Evolutionary conservation across 2,888 invertebrate species (phyloP).

Genomic region (Lomographa bimaculata): DNA sequence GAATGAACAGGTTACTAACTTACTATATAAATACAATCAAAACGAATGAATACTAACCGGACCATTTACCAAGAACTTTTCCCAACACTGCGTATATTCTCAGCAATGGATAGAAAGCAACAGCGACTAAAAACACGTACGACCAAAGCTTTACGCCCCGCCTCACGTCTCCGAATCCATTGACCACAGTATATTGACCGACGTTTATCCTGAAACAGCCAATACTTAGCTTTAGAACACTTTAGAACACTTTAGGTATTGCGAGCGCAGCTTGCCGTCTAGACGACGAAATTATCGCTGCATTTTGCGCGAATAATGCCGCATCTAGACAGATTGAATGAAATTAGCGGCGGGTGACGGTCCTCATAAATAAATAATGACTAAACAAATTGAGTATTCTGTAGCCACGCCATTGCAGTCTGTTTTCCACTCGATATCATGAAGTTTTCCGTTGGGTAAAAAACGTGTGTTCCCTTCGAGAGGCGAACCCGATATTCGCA

Average conservation of each 20-base stretch:
- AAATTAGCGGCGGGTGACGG: constrained; percentile 12
- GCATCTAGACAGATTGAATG: constrained; percentile 15
- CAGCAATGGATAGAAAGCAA: constrained; percentile 61
- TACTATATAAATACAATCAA: too few relatives aligned
- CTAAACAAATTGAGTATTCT: too few relatives aligned
- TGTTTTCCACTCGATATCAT: too few relatives aligned
- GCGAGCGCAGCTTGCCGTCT: constrained; percentile 30
- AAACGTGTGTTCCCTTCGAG: too few relatives aligned
- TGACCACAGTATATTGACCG: constrained; percentile 54
- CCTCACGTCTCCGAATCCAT: constrained; percentile 68
- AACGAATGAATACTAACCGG: too few relatives aligned
- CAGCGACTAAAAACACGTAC: constrained; percentile 55
- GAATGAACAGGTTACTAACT: too few relatives aligned
- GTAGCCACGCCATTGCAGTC: too few relatives aligned
- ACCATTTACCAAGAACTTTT: constrained; percentile 41
- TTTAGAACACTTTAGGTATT: too few relatives aligned
- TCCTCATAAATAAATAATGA: constrained; percentile 8
- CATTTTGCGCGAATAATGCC: constrained; percentile 21
- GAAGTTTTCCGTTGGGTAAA: too few relatives aligned
- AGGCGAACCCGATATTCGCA: too few relatives aligned
- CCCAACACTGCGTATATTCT: constrained; percentile 49
- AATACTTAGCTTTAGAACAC: constrained; percentile 19
- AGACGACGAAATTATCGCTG: constrained; percentile 27
- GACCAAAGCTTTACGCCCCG: constrained; percentile 65
- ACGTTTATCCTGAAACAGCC: constrained; percentile 59